phyloP scores from a whole-genome alignment of 2,797 vertebrate species.

The Pipistrellus kuhlii region DNA sequence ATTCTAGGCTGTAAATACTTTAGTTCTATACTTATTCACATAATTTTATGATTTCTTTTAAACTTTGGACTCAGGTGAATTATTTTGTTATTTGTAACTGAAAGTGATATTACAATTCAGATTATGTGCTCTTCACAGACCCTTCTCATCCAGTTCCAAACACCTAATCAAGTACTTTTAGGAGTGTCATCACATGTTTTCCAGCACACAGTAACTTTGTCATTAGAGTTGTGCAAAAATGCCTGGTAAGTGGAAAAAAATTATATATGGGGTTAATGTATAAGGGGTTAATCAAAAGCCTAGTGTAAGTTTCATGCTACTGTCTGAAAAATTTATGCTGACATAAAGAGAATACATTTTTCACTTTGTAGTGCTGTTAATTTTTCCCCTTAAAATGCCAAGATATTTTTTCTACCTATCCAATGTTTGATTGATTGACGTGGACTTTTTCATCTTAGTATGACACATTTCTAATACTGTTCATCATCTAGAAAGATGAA shows the following conservation, averaged over 20 bases:
- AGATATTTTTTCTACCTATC: neutral
- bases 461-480: neutral
- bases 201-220: neutral
- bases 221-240: neutral
- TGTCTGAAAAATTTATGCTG: neutral
- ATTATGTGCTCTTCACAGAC: neutral
- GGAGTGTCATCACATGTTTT: neutral
- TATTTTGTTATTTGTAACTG: neutral
- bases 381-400: neutral
- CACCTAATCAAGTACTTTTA: neutral
- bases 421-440: neutral
- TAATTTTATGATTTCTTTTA: conserved; percentile 10
- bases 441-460: neutral
- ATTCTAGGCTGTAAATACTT: neutral
- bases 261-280: neutral
- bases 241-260: neutral
- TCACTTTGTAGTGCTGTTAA: neutral
- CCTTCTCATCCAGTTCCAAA: neutral
- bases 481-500: neutral
- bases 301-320: neutral
- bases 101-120: neutral
- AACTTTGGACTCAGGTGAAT: neutral
- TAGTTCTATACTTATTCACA: neutral
- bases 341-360: neutral
- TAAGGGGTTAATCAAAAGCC: too few relatives aligned